Conservation (phyloP, 2,888 invertebrate species). For the Eledona agricola region DNA sequence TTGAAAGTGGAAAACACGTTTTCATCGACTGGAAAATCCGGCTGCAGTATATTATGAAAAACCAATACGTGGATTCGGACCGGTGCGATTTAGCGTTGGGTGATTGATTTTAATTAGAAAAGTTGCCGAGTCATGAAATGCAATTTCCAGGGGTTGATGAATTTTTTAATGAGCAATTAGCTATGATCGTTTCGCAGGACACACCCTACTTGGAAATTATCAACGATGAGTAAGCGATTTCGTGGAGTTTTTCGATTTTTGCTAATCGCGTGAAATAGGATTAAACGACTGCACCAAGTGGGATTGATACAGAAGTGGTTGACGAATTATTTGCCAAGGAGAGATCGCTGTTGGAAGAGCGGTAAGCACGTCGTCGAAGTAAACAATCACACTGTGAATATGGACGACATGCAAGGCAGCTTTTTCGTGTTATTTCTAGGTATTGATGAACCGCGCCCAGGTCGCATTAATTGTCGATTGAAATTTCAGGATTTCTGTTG, state of each 20-base stretch:
- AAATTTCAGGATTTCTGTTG: slow-evolving; percentile 63
- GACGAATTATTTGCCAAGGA: slow-evolving; percentile 76
- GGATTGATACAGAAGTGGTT: slow-evolving; percentile 88
- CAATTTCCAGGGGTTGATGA: slow-evolving; percentile 75
- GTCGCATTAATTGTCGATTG: slow-evolving; percentile 19
- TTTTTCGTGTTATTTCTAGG: slow-evolving; percentile 86
- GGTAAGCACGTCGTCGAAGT: slow-evolving; percentile 70
- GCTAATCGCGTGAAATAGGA: slow-evolving; percentile 63
- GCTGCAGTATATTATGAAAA: slow-evolving; percentile 76
- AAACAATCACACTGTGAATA: slow-evolving; percentile 87
- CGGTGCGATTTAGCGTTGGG: slow-evolving; percentile 80
- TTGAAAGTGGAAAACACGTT: slow-evolving; percentile 75
- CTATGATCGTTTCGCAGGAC: slow-evolving; percentile 76
- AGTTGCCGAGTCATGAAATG: slow-evolving; percentile 21
- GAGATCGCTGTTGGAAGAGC: slow-evolving; percentile 80
- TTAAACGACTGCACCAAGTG: slow-evolving; percentile 82
- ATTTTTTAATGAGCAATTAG: slow-evolving; percentile 81
- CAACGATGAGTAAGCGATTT: slow-evolving; percentile 75
- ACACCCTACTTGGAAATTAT: slow-evolving; percentile 82
- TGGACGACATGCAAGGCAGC: slow-evolving; percentile 92
- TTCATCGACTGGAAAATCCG: slow-evolving; percentile 85
- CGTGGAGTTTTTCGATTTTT: neutral
- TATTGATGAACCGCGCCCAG: slow-evolving; percentile 56
- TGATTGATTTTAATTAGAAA: slow-evolving; percentile 51
- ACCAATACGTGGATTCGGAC: slow-evolving; percentile 71